These are phyloP conservation scores for Sturmia bella DNA, from an alignment of 2,888 invertebrate genomes.

Conservation along the genomic window DNA sequence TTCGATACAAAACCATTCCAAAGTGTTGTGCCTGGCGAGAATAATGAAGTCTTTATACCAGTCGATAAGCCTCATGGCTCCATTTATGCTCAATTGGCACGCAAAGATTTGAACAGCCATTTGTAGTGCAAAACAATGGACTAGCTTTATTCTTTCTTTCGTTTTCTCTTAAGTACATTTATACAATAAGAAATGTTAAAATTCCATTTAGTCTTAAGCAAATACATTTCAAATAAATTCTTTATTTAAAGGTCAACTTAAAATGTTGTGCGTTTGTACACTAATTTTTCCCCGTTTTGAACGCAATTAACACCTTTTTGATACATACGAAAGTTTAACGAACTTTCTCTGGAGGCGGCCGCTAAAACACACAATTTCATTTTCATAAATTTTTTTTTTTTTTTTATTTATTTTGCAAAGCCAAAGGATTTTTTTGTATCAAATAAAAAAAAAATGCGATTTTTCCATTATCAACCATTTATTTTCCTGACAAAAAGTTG, in stretches of 20 bases:
- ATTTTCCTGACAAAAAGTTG: conserved; percentile 1
- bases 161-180: neutral
- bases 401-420: neutral
- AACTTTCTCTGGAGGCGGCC: conserved; percentile 13
- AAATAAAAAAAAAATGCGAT: conserved; percentile 14
- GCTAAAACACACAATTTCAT: neutral
- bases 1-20: conserved; percentile 90
- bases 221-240: conserved; percentile 45
- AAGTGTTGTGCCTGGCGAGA: conserved; percentile 85
- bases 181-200: conserved; percentile 24
- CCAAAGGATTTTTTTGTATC: neutral
- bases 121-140: conserved; percentile 71
- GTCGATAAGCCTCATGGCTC: conserved; percentile 90
- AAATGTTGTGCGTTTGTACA: conserved; percentile 14
- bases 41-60: conserved; percentile 88
- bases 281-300: neutral
- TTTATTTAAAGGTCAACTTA: conserved; percentile 41
- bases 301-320: conserved; percentile 48
- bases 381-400: conserved; percentile 13
- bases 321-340: conserved; percentile 21
- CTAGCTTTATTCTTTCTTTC: conserved; percentile 9
- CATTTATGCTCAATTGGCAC: conserved; percentile 87
- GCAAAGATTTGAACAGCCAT: conserved; percentile 80
- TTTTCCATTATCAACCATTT: conserved; percentile 38
- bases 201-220: conserved; percentile 46